Conservation (phyloP, 2,113 vertebrate species). For the Antechinus flavipes region DNA sequence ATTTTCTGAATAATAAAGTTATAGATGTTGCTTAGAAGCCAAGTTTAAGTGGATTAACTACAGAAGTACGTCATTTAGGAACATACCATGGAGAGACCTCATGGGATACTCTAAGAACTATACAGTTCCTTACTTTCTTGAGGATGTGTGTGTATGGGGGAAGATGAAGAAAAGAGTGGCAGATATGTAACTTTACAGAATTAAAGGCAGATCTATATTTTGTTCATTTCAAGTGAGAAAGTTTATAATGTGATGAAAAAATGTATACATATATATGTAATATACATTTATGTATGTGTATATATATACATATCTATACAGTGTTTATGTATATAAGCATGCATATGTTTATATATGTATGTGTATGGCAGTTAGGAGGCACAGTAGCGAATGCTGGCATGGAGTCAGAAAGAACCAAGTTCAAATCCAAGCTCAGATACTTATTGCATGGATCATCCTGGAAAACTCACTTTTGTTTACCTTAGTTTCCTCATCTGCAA, state of each 20-base stretch:
- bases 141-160: neutral
- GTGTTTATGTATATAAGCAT: neutral
- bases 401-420: neutral
- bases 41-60: slow-evolving; percentile 52
- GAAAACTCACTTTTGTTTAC: neutral
- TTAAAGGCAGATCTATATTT: slow-evolving; percentile 15
- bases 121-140: slow-evolving; percentile 16
- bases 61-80: slow-evolving; percentile 19
- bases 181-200: neutral
- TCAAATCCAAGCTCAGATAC: neutral
- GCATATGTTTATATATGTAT: neutral
- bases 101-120: slow-evolving; percentile 9
- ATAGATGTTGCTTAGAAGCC: slow-evolving; percentile 57
- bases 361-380: neutral
- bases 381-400: neutral
- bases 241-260: slow-evolving; percentile 7
- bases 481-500: neutral
- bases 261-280: neutral
- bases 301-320: neutral
- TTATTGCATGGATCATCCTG: neutral
- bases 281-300: neutral
- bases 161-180: neutral
- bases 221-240: slow-evolving; percentile 23
- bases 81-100: slow-evolving; percentile 6
- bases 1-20: slow-evolving; percentile 57